A percentile compares a stretch with the other conserved stretches of the same genome.
phyloP scores from a whole-genome alignment of 1,140 invertebrate species.

The Theocolax elegans region DNA sequence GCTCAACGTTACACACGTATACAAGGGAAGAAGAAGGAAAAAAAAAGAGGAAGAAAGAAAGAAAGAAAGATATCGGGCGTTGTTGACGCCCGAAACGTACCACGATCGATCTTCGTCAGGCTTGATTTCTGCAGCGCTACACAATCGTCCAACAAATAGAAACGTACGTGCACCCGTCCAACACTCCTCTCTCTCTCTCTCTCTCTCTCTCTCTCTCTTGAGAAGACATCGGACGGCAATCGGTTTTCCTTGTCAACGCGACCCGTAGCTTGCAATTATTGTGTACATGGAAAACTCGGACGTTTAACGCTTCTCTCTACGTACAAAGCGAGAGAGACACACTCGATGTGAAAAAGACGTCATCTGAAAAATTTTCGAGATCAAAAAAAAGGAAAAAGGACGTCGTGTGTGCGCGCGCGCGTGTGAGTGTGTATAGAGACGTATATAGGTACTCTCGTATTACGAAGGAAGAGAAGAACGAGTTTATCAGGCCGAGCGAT shows the following conservation, averaged over 20 bases:
- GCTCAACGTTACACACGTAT: not conserved
- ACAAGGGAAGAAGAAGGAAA: not conserved
- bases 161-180: conserved; percentile 61
- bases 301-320: no score
- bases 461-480: not conserved
- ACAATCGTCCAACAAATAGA: conserved; percentile 69
- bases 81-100: conserved; percentile 65
- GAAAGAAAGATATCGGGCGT: conserved; percentile 27
- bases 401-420: no score
- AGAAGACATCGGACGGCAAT: conserved; percentile 57
- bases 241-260: conserved; percentile 64
- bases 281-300: not conserved
- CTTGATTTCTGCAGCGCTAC: conserved; percentile 67
- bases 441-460: no score
- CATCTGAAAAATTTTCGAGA: no score
- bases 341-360: not conserved
- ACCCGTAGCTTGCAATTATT: no score
- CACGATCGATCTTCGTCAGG: conserved; percentile 68
- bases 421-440: no score
- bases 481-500: conserved; percentile 23
- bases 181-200: conserved; percentile 14
- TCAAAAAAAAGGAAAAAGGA: not conserved
- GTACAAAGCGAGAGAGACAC: no score
- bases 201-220: conserved; percentile 8
- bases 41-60: not conserved